Evolutionary conservation across 2,113 vertebrate genomes (phyloP).

Genomic region (Triplophysa dalaica): DNA sequence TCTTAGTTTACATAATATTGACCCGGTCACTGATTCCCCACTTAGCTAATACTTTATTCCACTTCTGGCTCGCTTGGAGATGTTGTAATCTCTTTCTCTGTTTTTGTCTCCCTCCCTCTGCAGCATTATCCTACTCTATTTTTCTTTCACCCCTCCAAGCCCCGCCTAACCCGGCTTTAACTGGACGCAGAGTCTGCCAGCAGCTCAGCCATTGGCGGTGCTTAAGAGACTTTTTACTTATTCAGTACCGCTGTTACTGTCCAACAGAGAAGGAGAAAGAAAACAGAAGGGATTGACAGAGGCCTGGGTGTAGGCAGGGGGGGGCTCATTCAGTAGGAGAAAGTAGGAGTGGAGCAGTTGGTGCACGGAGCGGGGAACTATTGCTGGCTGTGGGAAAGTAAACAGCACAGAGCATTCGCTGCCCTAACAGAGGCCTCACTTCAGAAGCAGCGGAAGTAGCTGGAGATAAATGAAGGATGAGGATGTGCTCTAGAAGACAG

Average conservation of each 20-base stretch:
- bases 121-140: not conserved
- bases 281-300: slow-evolving; percentile 33
- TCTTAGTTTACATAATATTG: slow-evolving; percentile 1
- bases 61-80: slow-evolving; percentile 14
- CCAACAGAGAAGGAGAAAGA: slow-evolving; percentile 55
- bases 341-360: slow-evolving; percentile 26
- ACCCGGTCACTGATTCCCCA: not conserved
- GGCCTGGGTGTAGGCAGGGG: slow-evolving; percentile 48
- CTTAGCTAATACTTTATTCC: slow-evolving; percentile 27
- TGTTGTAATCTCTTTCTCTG: slow-evolving; percentile 29
- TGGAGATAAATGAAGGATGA: slow-evolving; percentile 31
- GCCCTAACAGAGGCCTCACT: slow-evolving; percentile 55
- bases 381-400: slow-evolving; percentile 73
- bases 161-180: slow-evolving; percentile 32
- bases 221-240: slow-evolving; percentile 44
- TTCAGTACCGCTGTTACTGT: slow-evolving; percentile 61
- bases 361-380: slow-evolving; percentile 61
- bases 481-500: slow-evolving; percentile 58
- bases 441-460: slow-evolving; percentile 22
- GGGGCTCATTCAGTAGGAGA: slow-evolving; percentile 56
- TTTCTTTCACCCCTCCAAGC: slow-evolving; percentile 53
- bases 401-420: slow-evolving; percentile 63
- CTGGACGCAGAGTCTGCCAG: slow-evolving; percentile 20
- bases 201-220: slow-evolving; percentile 61
- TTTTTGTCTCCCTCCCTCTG: slow-evolving; percentile 13